Percentiles rank a stretch among this genome's conserved stretches.
Evolutionary conservation across 2,797 vertebrate species (phyloP).

Genomic region (Malacoctenus gilli): DNA sequence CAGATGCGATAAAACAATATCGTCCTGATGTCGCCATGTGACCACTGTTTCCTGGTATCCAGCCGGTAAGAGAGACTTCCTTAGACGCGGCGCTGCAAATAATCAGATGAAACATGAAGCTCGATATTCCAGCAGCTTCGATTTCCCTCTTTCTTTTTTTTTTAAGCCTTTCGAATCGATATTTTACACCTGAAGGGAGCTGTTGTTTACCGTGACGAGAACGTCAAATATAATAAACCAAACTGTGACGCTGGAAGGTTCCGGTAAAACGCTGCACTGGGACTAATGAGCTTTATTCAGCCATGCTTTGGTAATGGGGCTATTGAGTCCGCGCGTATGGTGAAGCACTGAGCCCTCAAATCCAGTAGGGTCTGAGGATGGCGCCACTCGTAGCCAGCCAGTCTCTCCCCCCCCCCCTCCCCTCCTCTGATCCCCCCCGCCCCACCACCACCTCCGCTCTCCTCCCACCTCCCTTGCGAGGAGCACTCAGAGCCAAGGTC

Average conservation of each 20-base stretch:
- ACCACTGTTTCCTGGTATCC: no score
- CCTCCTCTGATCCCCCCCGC: slow-evolving; percentile 60
- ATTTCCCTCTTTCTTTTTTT: no score
- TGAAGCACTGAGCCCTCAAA: slow-evolving; percentile 67
- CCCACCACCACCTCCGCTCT: slow-evolving; percentile 48
- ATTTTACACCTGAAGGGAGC: no score
- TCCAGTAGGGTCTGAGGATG: slow-evolving; percentile 71
- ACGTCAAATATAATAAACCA: no score
- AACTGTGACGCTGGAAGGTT: background rate
- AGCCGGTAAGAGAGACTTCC: no score
- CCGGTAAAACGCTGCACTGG: background rate
- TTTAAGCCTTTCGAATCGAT: no score
- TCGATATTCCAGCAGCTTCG: no score
- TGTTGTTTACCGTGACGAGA: no score
- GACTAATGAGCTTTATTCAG: slow-evolving; percentile 21
- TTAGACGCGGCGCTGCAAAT: no score
- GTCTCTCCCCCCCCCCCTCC: slow-evolving; percentile 63
- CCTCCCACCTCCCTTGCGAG: slow-evolving; percentile 62
- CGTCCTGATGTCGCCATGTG: no score
- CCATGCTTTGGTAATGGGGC: slow-evolving; percentile 33
- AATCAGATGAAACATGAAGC: no score
- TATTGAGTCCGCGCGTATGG: slow-evolving; percentile 58
- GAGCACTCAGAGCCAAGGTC: slow-evolving; percentile 77
- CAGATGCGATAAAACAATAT: no score
- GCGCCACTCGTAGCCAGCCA: slow-evolving; percentile 74